Percentiles rank a stretch among this genome's conserved stretches.
These are phyloP conservation scores for Scelioninae gen. 1 DNA, from an alignment of 2,888 invertebrate species.

Conservation along the genomic window DNA sequence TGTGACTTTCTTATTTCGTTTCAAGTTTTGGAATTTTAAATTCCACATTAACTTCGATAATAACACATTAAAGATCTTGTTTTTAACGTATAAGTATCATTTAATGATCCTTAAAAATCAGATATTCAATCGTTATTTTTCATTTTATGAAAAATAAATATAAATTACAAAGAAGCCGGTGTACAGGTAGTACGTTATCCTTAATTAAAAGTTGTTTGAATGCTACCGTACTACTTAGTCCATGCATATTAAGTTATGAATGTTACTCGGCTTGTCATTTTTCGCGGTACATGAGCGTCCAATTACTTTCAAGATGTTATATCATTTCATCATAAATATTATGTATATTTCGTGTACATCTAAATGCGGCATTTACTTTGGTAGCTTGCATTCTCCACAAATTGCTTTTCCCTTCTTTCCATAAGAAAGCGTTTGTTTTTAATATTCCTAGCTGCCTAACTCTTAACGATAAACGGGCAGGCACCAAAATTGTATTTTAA, in stretches of 20 bases:
- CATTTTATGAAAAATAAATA: neutral
- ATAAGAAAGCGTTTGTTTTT: slow-evolving; percentile 15
- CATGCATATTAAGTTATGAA: slow-evolving; percentile 14
- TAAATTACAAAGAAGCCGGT: neutral
- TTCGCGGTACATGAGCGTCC: slow-evolving; percentile 4
- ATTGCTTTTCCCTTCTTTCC: slow-evolving; percentile 3
- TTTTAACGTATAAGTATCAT: neutral
- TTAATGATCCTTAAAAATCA: neutral
- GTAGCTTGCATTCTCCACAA: slow-evolving; percentile 2
- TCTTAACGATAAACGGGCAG: slow-evolving; percentile 13
- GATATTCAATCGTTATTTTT: slow-evolving; percentile 1
- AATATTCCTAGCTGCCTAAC: slow-evolving; percentile 12
- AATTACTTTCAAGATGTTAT: slow-evolving; percentile 20
- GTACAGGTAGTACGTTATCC: neutral
- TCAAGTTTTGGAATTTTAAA: neutral
- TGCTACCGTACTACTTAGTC: neutral
- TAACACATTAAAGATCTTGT: slow-evolving; percentile 1
- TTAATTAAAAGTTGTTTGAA: slow-evolving; percentile 8
- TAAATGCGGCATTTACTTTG: slow-evolving; percentile 8
- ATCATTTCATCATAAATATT: slow-evolving; percentile 15
- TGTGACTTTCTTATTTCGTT: neutral
- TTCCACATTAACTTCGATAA: neutral
- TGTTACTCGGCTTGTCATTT: slow-evolving; percentile 9
- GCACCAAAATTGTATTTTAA: neutral
- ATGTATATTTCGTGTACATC: slow-evolving; percentile 15